Percentiles rank a stretch among this genome's conserved stretches.
phyloP scores from a whole-genome alignment of 2,797 vertebrate genomes.

The Hypotaenidia okinawae region DNA sequence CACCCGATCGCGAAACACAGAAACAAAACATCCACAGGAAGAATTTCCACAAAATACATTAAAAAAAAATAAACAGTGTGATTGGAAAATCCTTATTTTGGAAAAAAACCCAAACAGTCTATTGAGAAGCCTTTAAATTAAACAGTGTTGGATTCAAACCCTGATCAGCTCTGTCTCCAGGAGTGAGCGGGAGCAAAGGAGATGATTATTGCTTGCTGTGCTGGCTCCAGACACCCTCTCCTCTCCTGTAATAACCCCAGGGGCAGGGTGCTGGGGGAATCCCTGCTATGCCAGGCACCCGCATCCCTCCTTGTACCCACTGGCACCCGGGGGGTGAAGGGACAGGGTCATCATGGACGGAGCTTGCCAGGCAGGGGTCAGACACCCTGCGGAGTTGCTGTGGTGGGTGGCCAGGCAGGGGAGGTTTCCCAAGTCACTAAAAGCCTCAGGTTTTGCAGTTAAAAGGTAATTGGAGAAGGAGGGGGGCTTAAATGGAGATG shows the following conservation, averaged over 20 bases:
- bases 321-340: background rate
- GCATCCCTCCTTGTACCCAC: background rate
- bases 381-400: rapidly evolving
- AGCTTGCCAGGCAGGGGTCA: background rate
- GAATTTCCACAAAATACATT: constrained; percentile 42
- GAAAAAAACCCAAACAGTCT: background rate
- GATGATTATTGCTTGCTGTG: constrained; percentile 55
- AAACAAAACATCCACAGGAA: constrained; percentile 60
- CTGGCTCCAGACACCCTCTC: background rate
- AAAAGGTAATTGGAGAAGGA: background rate
- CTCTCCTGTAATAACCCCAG: background rate
- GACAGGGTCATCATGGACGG: background rate
- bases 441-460: constrained; percentile 9
- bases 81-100: constrained; percentile 54
- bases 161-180: constrained; percentile 17
- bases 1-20: background rate
- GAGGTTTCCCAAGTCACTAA: background rate
- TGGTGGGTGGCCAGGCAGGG: background rate
- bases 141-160: constrained; percentile 46
- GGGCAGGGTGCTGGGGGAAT: background rate
- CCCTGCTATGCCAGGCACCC: background rate
- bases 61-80: background rate
- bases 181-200: constrained; percentile 5
- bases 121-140: constrained; percentile 60
- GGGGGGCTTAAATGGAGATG: background rate